Evolutionary conservation across 2,113 vertebrate species (phyloP).

Genomic region (Microcebus griseorufus): DNA sequence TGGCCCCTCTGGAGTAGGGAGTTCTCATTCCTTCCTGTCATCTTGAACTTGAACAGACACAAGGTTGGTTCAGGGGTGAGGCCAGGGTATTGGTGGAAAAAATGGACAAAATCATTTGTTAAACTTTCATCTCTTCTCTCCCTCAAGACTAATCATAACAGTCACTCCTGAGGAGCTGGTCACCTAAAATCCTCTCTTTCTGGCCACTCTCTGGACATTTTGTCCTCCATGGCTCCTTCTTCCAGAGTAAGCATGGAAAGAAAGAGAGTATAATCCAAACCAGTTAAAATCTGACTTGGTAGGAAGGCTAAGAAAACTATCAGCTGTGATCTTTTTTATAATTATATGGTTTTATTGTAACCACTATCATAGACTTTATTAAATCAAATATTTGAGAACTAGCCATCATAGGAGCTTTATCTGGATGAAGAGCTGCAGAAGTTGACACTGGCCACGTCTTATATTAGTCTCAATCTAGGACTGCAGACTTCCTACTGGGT

Average conservation of each 20-base stretch:
- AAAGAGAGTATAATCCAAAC: neutral
- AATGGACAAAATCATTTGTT: neutral
- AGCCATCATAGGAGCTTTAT: neutral
- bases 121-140: neutral
- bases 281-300: neutral
- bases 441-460: neutral
- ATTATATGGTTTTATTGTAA: neutral
- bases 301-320: neutral
- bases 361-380: neutral
- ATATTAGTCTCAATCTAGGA: neutral
- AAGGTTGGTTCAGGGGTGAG: neutral
- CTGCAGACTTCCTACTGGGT: neutral
- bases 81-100: neutral
- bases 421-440: neutral
- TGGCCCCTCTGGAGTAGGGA: neutral
- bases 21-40: neutral
- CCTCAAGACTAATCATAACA: neutral
- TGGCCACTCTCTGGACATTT: neutral
- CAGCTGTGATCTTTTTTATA: neutral
- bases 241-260: neutral
- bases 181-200: neutral
- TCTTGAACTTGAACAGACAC: neutral
- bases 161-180: neutral
- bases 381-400: slow-evolving; percentile 12
- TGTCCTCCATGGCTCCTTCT: neutral